Percentiles rank a stretch among this genome's conserved stretches.
Conservation (phyloP, 2,888 invertebrate species). For the Willowsia nigromaculata region DNA sequence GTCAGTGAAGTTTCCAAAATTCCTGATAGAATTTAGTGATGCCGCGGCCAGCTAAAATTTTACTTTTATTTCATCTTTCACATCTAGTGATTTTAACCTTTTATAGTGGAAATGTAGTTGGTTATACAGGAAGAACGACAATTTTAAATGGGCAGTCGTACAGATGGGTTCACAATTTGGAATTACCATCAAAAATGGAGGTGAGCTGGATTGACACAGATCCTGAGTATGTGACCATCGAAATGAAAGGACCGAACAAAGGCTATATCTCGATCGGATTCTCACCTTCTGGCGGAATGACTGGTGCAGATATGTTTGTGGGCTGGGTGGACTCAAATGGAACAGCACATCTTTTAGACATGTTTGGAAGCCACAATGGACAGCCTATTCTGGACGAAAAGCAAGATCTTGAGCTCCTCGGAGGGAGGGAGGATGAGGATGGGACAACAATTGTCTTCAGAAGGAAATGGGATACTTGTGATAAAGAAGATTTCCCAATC, state of each 20-base stretch:
- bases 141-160: slow-evolving; percentile 5
- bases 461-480: slow-evolving; percentile 80
- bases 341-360: slow-evolving; percentile 39
- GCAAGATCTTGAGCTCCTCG: slow-evolving; percentile 79
- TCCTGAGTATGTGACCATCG: slow-evolving; percentile 52
- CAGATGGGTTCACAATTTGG: slow-evolving; percentile 25
- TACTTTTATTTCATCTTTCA: not conserved
- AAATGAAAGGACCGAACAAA: slow-evolving; percentile 72
- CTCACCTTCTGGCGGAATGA: slow-evolving; percentile 80
- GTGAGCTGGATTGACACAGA: slow-evolving; percentile 61
- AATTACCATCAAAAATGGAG: slow-evolving; percentile 47
- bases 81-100: not conserved
- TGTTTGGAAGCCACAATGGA: slow-evolving; percentile 50
- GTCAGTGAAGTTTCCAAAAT: not conserved
- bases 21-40: not conserved
- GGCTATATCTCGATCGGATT: slow-evolving; percentile 81
- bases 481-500: slow-evolving; percentile 74
- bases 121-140: not conserved
- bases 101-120: not conserved
- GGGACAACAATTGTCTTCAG: slow-evolving; percentile 79
- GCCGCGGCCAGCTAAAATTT: too few relatives aligned
- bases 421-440: slow-evolving; percentile 79
- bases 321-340: slow-evolving; percentile 79
- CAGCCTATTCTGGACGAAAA: slow-evolving; percentile 75
- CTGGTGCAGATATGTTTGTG: slow-evolving; percentile 80